Conservation (phyloP, 2,797 vertebrate genomes). For the Euthynnus affinis region DNA sequence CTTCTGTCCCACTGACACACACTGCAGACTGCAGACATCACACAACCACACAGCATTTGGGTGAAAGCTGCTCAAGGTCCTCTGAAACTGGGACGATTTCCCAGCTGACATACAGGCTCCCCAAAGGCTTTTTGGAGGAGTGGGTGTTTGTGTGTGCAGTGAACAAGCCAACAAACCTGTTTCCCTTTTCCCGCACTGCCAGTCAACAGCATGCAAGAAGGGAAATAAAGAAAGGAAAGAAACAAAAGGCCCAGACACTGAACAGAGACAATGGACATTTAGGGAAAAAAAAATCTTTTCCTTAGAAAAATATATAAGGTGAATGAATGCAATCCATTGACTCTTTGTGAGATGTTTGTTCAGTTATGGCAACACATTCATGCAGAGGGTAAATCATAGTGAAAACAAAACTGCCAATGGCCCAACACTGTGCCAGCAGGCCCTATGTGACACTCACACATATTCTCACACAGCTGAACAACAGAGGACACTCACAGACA, state of each 20-base stretch:
- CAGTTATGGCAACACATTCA: constrained; percentile 3
- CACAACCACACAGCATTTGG: constrained; percentile 36
- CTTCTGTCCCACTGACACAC: background rate
- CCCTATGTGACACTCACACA: constrained; percentile 18
- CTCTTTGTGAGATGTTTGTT: background rate
- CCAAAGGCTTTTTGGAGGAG: constrained; percentile 46
- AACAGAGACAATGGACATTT: constrained; percentile 41
- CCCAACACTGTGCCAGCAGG: constrained; percentile 13
- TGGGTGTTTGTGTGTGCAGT: constrained; percentile 53
- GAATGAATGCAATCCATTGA: constrained; percentile 1
- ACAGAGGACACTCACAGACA: constrained; percentile 16
- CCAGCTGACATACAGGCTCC: constrained; percentile 61
- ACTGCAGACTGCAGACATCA: constrained; percentile 30
- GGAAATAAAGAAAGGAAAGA: constrained; percentile 16
- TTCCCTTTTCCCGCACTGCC: constrained; percentile 46
- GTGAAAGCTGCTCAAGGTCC: constrained; percentile 53
- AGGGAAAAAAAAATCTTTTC: constrained; percentile 7
- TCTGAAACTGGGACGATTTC: constrained; percentile 68
- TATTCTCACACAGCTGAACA: constrained; percentile 14
- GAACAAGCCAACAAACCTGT: constrained; percentile 68
- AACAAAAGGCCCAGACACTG: constrained; percentile 35
- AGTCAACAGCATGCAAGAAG: constrained; percentile 51
- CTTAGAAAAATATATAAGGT: constrained; percentile 10
- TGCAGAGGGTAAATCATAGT: background rate
- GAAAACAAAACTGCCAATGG: constrained; percentile 6